Conservation (phyloP, 1,140 invertebrate genomes). For the Diuraphis noxia region DNA sequence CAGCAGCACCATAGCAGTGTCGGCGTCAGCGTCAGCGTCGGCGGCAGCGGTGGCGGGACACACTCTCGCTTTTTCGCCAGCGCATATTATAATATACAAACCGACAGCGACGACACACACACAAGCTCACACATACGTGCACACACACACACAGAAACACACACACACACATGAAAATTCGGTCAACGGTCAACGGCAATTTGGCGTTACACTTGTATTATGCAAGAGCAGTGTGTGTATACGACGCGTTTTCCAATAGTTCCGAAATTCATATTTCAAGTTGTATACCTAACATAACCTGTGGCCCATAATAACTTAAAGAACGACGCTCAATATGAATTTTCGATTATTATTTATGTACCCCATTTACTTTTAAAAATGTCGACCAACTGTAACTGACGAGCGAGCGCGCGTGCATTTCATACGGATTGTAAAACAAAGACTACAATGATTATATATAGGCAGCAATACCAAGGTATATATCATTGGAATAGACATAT, state of each 20-base stretch:
- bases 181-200: slow-evolving; percentile 39
- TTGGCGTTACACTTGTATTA: background rate
- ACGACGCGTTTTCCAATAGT: background rate
- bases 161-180: background rate
- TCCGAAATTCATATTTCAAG: background rate
- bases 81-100: background rate
- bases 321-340: background rate
- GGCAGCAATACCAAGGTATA: background rate
- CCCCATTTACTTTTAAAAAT: background rate
- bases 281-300: background rate
- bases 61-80: slow-evolving; percentile 46
- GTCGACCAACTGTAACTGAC: background rate
- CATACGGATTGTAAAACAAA: background rate
- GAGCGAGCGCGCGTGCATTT: background rate
- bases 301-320: background rate
- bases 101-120: background rate
- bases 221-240: background rate
- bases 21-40: too few species aligned
- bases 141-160: background rate
- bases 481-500: background rate
- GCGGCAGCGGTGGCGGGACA: background rate
- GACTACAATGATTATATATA: background rate
- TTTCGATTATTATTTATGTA: background rate
- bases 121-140: too few species aligned
- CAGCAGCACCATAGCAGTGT: background rate